A percentile compares a stretch with the other conserved stretches of the same genome.
Conservation (phyloP, 2,113 vertebrate species). For the Muntiacus reevesi region DNA sequence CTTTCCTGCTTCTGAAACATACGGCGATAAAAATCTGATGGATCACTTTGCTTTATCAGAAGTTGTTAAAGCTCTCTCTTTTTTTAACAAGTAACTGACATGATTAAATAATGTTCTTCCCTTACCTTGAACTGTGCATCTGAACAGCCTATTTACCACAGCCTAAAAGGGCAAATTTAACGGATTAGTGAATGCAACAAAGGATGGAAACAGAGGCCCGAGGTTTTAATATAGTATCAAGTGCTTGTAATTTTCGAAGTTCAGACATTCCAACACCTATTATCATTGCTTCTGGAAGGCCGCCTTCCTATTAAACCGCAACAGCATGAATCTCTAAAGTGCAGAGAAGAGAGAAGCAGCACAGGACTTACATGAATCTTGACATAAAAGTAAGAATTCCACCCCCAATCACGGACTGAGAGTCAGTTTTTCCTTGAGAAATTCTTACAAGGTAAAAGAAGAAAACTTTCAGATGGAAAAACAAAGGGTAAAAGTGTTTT, state of each 20-base stretch:
- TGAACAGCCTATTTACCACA: background rate
- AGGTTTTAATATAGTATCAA: background rate
- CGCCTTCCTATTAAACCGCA: background rate
- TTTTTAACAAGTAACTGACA: background rate
- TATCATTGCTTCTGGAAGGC: background rate
- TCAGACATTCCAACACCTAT: background rate
- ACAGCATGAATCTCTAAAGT: background rate
- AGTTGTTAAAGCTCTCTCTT: background rate
- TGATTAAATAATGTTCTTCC: background rate
- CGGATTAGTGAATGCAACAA: background rate
- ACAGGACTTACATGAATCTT: background rate
- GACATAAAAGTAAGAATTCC: background rate
- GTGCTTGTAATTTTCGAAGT: background rate
- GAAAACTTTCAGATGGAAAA: background rate
- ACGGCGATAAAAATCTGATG: background rate
- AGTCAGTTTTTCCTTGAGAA: background rate
- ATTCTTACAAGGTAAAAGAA: background rate
- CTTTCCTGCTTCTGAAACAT: background rate
- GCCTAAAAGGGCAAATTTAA: background rate
- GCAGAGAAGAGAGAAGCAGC: background rate
- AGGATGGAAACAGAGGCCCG: background rate
- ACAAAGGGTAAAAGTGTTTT: background rate
- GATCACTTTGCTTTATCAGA: background rate
- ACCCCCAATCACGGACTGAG: background rate
- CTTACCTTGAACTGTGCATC: background rate